A percentile compares a stretch with the other conserved stretches of the same genome.
phyloP scores from a whole-genome alignment of 2,888 invertebrate genomes.

The Sphaeridia pumilis region DNA sequence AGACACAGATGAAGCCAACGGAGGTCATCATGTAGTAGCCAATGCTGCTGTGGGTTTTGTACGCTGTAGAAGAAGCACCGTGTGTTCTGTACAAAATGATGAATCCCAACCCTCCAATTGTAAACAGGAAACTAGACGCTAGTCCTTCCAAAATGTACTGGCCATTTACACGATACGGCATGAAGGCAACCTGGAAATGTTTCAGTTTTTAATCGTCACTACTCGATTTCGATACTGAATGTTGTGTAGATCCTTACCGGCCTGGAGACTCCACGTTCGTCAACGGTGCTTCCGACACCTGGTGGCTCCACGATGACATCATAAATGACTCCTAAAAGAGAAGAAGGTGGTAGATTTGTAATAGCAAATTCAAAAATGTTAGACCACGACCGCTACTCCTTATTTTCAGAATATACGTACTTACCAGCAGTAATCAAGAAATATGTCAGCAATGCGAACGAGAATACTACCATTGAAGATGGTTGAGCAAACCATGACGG shows the following conservation, averaged over 20 bases:
- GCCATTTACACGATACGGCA: slow-evolving; percentile 96
- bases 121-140: slow-evolving; percentile 93
- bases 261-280: slow-evolving; percentile 90
- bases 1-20: slow-evolving; percentile 80
- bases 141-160: slow-evolving; percentile 99
- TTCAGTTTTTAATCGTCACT: too few species aligned
- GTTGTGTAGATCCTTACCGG: slow-evolving; percentile 57
- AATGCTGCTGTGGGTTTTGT: slow-evolving; percentile 71
- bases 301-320: slow-evolving; percentile 99
- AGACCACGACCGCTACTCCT: too few species aligned
- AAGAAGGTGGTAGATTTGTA: slow-evolving; percentile 17
- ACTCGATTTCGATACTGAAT: too few species aligned
- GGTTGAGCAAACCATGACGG: slow-evolving; percentile 90
- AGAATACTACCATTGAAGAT: slow-evolving; percentile 86
- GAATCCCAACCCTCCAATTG: slow-evolving; percentile 89
- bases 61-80: slow-evolving; percentile 42
- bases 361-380: background rate
- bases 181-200: slow-evolving; percentile 77
- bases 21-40: slow-evolving; percentile 79
- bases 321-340: slow-evolving; percentile 81
- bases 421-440: slow-evolving; percentile 96
- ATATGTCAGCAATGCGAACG: slow-evolving; percentile 78
- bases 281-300: slow-evolving; percentile 92
- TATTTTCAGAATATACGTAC: too few species aligned
- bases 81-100: slow-evolving; percentile 92